Conservation (phyloP, 2,888 invertebrate species). For the Meteorus cinctellus region DNA sequence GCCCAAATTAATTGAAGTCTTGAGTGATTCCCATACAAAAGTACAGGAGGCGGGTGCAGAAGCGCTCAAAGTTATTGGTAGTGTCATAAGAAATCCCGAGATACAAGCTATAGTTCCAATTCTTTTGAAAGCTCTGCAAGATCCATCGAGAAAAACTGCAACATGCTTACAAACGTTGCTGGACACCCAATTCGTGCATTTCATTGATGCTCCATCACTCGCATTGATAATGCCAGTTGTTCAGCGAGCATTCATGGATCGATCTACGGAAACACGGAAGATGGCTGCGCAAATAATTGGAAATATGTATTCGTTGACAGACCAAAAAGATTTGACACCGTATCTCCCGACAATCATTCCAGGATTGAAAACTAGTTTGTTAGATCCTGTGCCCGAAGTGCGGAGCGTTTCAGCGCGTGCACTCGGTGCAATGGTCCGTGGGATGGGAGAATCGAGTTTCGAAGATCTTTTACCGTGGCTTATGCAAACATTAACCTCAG, state of each 20-base stretch:
- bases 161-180: constrained; percentile 92
- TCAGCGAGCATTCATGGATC: constrained; percentile 96
- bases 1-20: constrained; percentile 95
- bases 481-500: constrained; percentile 97
- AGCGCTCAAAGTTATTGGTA: constrained; percentile 96
- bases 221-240: constrained; percentile 99
- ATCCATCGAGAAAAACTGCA: constrained; percentile 96
- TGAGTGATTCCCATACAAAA: constrained; percentile 97
- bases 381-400: constrained; percentile 98
- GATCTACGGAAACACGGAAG: constrained; percentile 97
- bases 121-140: constrained; percentile 92
- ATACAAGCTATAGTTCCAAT: constrained; percentile 95
- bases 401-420: constrained; percentile 96
- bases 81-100: constrained; percentile 98
- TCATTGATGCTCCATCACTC: constrained; percentile 98
- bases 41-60: constrained; percentile 98
- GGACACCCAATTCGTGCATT: constrained; percentile 98
- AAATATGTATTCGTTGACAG: constrained; percentile 99
- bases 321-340: constrained; percentile 97
- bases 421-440: constrained; percentile 97
- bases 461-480: constrained; percentile 98
- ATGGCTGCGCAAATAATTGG: constrained; percentile 99
- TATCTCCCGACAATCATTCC: constrained; percentile 97
- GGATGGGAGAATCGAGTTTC: constrained; percentile 97
- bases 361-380: constrained; percentile 93